phyloP scores from a whole-genome alignment of 2,888 invertebrate species.

The Argyresthia goedartella region DNA sequence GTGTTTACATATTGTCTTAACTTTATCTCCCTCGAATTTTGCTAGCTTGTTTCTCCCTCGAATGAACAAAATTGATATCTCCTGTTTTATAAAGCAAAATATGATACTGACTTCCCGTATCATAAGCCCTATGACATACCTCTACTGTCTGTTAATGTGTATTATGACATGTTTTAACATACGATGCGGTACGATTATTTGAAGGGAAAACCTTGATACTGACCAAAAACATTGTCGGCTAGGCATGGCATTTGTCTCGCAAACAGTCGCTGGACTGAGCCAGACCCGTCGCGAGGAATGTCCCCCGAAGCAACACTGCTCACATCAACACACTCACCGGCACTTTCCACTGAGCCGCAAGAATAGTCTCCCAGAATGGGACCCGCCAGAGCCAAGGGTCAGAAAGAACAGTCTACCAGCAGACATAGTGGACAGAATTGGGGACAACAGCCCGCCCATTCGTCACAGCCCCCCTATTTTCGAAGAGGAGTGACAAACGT shows the following conservation, averaged over 20 bases:
- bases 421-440: conserved; percentile 47
- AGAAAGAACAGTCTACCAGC: conserved; percentile 62
- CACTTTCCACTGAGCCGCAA: conserved; percentile 50
- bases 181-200: too few relatives aligned
- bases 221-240: background rate
- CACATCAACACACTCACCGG: conserved; percentile 57
- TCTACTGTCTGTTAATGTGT: too few relatives aligned
- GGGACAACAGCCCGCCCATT: conserved; percentile 17
- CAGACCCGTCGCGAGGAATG: conserved; percentile 53
- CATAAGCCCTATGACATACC: too few relatives aligned
- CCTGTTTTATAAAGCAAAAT: too few relatives aligned
- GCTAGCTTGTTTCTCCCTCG: too few relatives aligned
- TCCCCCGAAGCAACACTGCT: conserved; percentile 58
- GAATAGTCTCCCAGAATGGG: conserved; percentile 65
- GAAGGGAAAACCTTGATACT: background rate
- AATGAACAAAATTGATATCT: too few relatives aligned
- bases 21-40: too few relatives aligned
- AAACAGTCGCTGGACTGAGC: conserved; percentile 67
- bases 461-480: conserved; percentile 29
- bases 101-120: too few relatives aligned
- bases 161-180: too few relatives aligned
- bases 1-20: too few relatives aligned
- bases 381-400: conserved; percentile 52
- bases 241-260: conserved; percentile 68
- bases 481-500: conserved; percentile 50